These are phyloP conservation scores for Mastomys natalensis DNA, from an alignment of 2,113 vertebrate genomes.

Conservation along the genomic window DNA sequence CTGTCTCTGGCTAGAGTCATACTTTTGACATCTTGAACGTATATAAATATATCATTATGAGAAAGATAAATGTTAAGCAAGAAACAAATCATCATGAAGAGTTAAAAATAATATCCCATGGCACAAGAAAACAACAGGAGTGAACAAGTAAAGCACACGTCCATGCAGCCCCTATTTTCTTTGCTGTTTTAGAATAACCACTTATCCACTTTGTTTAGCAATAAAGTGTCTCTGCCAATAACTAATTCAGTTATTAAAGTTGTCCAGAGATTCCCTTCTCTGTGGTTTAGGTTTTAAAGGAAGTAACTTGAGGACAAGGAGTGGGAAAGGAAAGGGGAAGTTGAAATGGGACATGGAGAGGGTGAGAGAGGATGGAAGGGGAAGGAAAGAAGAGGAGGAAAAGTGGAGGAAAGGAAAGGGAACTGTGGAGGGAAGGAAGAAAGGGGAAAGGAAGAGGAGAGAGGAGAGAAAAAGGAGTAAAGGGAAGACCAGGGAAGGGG, in stretches of 20 bases:
- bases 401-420: fast-evolving
- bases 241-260: not conserved
- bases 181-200: slow-evolving; percentile 8
- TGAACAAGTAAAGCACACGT: not conserved
- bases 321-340: no score
- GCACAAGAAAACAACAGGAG: not conserved
- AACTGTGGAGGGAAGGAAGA: no score
- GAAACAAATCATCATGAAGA: not conserved
- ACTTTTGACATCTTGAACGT: slow-evolving; percentile 29
- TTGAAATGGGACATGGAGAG: no score
- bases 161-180: not conserved
- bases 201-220: not conserved
- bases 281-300: not conserved
- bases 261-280: not conserved
- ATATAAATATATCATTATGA: not conserved
- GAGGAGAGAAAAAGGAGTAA: fast-evolving
- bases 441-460: no score
- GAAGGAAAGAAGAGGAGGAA: not conserved
- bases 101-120: not conserved
- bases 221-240: not conserved
- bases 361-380: fast-evolving
- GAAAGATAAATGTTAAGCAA: slow-evolving; percentile 4
- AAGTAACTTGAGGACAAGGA: not conserved
- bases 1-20: not conserved
- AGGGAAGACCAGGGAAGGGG: fast-evolving